phyloP scores from a whole-genome alignment of 64 coral and sea anemone genomes.

The Cladopsammia gracilis region DNA sequence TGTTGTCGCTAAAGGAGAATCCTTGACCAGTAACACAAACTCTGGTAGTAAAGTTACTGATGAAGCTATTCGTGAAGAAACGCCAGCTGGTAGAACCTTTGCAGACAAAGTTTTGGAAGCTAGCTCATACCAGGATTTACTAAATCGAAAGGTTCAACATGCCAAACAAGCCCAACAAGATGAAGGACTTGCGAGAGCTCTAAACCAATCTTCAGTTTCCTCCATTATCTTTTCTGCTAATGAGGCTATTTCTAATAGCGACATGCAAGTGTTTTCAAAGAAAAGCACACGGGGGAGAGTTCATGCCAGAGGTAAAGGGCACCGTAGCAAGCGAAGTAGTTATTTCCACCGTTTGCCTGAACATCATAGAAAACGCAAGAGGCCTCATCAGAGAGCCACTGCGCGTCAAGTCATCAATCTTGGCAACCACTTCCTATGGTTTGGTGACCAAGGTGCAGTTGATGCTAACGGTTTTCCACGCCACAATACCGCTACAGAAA shows the following conservation, averaged over 20 bases:
- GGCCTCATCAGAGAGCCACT: neutral
- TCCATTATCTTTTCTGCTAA: conserved; percentile 39
- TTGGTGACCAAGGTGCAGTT: conserved; percentile 15
- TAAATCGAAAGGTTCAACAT: neutral
- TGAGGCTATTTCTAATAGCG: conserved; percentile 20
- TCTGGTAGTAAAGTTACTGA: neutral
- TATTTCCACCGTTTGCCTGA: neutral
- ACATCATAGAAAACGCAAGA: neutral
- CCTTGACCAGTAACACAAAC: neutral
- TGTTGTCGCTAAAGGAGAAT: neutral
- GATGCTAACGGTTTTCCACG: conserved; percentile 38
- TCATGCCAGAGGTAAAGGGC: neutral
- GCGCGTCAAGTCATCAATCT: conserved; percentile 34
- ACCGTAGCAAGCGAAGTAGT: neutral
- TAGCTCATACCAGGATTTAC: neutral
- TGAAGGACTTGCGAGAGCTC: conserved; percentile 29
- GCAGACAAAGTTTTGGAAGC: conserved; percentile 6
- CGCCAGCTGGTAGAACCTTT: conserved; percentile 18
- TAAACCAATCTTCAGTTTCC: conserved; percentile 29
- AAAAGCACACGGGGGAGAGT: neutral
- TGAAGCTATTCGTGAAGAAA: conserved; percentile 8
- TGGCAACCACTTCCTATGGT: conserved; percentile 51
- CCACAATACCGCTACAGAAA: conserved; percentile 1
- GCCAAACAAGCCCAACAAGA: conserved; percentile 12
- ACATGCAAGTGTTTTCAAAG: conserved; percentile 17